Evolutionary conservation across 1,140 invertebrate genomes (phyloP), one percentile per base, ranked within the genome.

Genomic region (Holotrichia oblita): DNA sequence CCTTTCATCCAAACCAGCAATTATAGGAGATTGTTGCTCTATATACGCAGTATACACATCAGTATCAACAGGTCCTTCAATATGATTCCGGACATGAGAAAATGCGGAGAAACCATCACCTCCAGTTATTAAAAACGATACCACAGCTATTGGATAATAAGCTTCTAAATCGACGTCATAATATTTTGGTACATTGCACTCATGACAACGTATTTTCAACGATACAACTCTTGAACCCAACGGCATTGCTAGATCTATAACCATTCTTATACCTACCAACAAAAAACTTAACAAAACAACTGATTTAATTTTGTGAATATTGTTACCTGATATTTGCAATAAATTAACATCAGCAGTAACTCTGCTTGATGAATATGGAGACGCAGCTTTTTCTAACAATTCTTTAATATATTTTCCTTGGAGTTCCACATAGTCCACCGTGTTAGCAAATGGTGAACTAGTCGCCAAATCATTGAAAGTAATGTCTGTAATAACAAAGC

Each of bases 161-260:
- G 88, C 82, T 8, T 88, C 82, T 1, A 81, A 20, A 42, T 89
- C 84, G 12, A 93, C 82, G 0, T 89, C 83, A 80, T 90, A 86
- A 83, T 91, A 94, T 1, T 81, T 84, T 7, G 94, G 94, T 27
- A 93, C 87, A 7, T 88, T 85, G 84, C 94, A 95, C 3, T 89
- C 85, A 6, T 89, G 86, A 82, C 94, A 95, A 17, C 92, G 90
- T 0, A 90, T 87, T 20, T 86, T 81, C 0, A 92, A 84, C 0
- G 88, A 87, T 17, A 88, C 81, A 2, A 94, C 91, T 12, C 93
- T 87, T 0, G 89, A 85, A 0, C 91, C 91, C 2, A 85, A 76
- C 0, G 92, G 90, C 78, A 88, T 84, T 0, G 87, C 85, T 55
- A 87, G 85, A 84, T 92, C 88, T 78, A 87, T 90, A 24, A 87